Percentiles rank a stretch among this genome's conserved stretches.
These are phyloP conservation scores for Cryptoblepharus egeriae DNA, from an alignment of 2,797 vertebrate species.

Conservation along the genomic window DNA sequence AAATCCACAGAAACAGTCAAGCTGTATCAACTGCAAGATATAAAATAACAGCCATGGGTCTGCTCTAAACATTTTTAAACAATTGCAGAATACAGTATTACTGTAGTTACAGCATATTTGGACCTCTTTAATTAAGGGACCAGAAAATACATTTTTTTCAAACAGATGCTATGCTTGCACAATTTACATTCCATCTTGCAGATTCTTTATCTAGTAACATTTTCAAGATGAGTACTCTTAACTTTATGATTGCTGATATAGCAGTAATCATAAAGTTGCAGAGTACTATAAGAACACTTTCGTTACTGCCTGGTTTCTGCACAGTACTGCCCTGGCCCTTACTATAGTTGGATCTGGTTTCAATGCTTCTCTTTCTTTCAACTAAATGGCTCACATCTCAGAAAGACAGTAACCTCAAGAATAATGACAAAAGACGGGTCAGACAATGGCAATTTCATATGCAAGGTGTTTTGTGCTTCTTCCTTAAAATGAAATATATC, in stretches of 20 bases:
- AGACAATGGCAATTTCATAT: not conserved
- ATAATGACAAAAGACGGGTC: no score
- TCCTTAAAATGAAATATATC: not conserved
- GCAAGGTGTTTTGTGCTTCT: not conserved
- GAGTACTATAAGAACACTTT: no score
- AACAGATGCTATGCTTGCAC: not conserved
- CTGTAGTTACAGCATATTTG: no score
- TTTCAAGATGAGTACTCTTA: not conserved
- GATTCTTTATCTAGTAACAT: not conserved
- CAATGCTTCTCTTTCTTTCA: no score
- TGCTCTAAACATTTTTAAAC: not conserved
- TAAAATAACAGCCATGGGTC: not conserved
- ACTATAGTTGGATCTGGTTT: no score
- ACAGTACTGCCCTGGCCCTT: no score
- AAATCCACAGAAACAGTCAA: not conserved
- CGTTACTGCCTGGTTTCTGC: no score
- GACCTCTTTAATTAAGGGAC: not conserved
- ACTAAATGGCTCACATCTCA: no score
- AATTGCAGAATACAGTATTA: not conserved
- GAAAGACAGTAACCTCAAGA: no score
- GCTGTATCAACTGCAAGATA: not conserved
- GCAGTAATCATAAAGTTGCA: no score
- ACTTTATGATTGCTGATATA: no score
- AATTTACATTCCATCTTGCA: not conserved
- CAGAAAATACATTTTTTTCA: not conserved